Conservation (phyloP, 2,113 vertebrate species). For the Protomyctophum bolini region DNA sequence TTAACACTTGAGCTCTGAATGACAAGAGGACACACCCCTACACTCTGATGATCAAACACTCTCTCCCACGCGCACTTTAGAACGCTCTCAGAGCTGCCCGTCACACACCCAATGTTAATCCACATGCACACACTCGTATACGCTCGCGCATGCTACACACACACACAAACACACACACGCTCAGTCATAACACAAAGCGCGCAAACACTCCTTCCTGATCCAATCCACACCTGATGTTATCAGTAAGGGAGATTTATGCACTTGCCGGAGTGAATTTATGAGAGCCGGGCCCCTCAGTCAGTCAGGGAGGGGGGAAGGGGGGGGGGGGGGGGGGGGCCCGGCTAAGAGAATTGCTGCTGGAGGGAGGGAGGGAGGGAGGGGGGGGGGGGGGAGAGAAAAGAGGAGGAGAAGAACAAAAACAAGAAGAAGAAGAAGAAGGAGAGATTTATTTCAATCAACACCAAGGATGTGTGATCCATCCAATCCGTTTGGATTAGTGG, state of each 20-base stretch:
- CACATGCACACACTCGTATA: conserved; percentile 30
- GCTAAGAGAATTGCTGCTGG: conserved; percentile 79
- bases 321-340: conserved; percentile 20
- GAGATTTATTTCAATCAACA: conserved; percentile 79
- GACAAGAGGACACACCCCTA: conserved; percentile 59
- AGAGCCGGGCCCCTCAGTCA: conserved; percentile 70
- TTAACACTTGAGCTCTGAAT: conserved; percentile 39
- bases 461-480: conserved; percentile 77
- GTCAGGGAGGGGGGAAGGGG: conserved; percentile 23
- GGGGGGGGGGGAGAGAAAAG: neutral
- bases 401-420: neutral
- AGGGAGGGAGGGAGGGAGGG: conserved; percentile 20
- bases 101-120: neutral
- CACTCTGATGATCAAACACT: conserved; percentile 45
- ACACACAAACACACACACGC: conserved; percentile 38
- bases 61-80: conserved; percentile 17
- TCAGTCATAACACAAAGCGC: conserved; percentile 49
- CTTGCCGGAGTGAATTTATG: conserved; percentile 78
- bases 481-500: conserved; percentile 82
- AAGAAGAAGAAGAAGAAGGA: conserved; percentile 50
- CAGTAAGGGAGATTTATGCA: conserved; percentile 80
- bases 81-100: no score
- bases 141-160: conserved; percentile 19
- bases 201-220: conserved; percentile 48
- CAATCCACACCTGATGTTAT: conserved; percentile 77